Conservation (phyloP, 2,888 invertebrate genomes). For the Mongoloraphidia duomilia region DNA sequence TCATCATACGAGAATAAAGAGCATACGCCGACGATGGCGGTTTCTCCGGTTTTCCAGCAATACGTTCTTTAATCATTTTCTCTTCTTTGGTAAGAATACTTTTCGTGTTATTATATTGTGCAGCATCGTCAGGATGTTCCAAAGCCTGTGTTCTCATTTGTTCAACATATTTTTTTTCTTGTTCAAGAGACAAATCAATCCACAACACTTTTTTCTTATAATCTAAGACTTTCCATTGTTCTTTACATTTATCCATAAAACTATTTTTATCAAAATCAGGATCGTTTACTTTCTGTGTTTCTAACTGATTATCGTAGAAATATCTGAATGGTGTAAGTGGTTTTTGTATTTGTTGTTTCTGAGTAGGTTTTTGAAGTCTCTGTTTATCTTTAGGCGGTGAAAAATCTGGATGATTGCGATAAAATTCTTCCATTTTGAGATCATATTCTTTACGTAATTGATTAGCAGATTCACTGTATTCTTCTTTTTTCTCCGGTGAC, state of each 20-base stretch:
- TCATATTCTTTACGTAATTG: slow-evolving; percentile 31
- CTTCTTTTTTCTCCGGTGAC: slow-evolving; percentile 30
- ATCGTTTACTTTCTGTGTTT: slow-evolving; percentile 19
- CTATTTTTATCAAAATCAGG: slow-evolving; percentile 21
- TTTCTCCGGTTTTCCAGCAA: slow-evolving; percentile 36
- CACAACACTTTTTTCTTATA: slow-evolving; percentile 34
- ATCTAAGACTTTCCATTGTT: slow-evolving; percentile 32
- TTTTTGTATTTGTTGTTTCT: slow-evolving; percentile 23
- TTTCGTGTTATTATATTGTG: slow-evolving; percentile 19
- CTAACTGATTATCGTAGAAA: slow-evolving; percentile 25
- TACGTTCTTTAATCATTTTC: slow-evolving; percentile 30
- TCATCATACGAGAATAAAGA: slow-evolving; percentile 32
- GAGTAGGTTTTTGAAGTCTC: slow-evolving; percentile 12
- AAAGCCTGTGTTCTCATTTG: slow-evolving; percentile 23
- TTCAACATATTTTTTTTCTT: slow-evolving; percentile 27
- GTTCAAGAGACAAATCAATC: slow-evolving; percentile 33
- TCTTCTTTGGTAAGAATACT: slow-evolving; percentile 35
- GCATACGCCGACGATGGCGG: slow-evolving; percentile 38
- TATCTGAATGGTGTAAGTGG: slow-evolving; percentile 31
- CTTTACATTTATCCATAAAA: slow-evolving; percentile 28
- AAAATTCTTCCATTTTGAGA: slow-evolving; percentile 31
- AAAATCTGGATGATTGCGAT: slow-evolving; percentile 30
- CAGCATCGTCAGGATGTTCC: slow-evolving; percentile 26
- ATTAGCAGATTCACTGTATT: slow-evolving; percentile 31
- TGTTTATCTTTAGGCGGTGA: slow-evolving; percentile 16